Evolutionary conservation across 30 jellyfish, hydroid and myxozoan species (phyloP).

Genomic region (Hydractinia echinata): DNA sequence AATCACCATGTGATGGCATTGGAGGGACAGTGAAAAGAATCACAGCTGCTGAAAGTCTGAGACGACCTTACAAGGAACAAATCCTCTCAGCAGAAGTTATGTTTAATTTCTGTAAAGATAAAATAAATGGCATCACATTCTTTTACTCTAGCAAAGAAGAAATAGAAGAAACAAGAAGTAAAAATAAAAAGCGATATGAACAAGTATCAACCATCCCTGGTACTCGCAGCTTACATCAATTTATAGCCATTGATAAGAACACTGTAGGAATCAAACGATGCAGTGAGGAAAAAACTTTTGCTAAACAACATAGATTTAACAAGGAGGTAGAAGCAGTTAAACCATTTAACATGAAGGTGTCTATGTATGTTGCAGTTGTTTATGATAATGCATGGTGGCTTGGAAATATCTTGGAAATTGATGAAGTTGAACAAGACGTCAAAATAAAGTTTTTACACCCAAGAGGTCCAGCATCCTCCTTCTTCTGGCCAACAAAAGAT

Average conservation of each 20-base stretch:
- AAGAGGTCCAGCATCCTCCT: conserved; percentile 36
- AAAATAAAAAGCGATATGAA: conserved; percentile 21
- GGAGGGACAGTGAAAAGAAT: conserved; percentile 37
- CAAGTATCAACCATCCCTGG: conserved; percentile 45
- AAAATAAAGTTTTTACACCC: conserved; percentile 47
- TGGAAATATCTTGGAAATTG: conserved; percentile 30
- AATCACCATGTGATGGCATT: conserved; percentile 39
- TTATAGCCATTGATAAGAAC: conserved; percentile 23
- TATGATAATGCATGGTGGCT: conserved; percentile 41
- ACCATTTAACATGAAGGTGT: conserved; percentile 18
- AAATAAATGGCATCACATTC: not conserved
- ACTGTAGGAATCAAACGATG: conserved; percentile 44
- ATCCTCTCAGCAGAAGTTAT: conserved; percentile 37
- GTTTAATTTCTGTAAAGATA: too few relatives aligned
- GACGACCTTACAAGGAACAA: conserved; percentile 5
- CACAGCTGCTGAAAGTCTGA: conserved; percentile 14
- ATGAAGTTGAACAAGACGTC: conserved; percentile 10
- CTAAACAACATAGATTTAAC: conserved; percentile 28
- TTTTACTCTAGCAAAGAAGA: not conserved
- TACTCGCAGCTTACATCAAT: conserved; percentile 41
- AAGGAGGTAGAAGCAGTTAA: conserved; percentile 8
- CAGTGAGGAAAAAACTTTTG: conserved; percentile 30
- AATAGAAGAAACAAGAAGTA: not conserved
- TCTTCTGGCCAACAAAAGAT: conserved; percentile 48
- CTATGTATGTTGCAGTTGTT: too few relatives aligned